Percentiles rank a stretch among this genome's conserved stretches.
These are phyloP conservation scores for Acanthornis magna DNA, from an alignment of 2,797 vertebrate species.

Conservation along the genomic window DNA sequence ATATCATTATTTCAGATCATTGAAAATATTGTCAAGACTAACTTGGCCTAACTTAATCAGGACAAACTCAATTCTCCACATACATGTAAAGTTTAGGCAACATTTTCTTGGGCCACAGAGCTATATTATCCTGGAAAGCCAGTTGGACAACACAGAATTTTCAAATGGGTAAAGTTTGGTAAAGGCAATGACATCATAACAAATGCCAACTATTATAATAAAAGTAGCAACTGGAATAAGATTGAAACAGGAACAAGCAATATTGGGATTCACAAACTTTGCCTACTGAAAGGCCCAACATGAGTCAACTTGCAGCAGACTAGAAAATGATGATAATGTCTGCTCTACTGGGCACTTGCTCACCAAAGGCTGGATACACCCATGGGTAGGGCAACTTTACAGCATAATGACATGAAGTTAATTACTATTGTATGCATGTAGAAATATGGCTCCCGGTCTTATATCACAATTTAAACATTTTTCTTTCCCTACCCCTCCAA, in stretches of 20 bases:
- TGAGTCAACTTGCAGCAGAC: slow-evolving; percentile 15
- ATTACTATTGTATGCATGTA: neutral
- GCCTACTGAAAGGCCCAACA: neutral
- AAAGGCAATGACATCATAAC: neutral
- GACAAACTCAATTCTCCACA: neutral
- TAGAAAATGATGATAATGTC: neutral
- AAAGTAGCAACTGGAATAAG: neutral
- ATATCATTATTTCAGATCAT: neutral
- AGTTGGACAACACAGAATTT: neutral
- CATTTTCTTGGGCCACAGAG: neutral
- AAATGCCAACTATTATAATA: neutral
- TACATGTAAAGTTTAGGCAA: neutral
- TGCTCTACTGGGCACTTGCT: neutral
- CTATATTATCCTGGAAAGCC: neutral
- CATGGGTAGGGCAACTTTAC: slow-evolving; percentile 40
- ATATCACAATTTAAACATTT: neutral
- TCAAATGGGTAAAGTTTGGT: neutral
- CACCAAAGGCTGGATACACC: slow-evolving; percentile 4
- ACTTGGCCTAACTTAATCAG: neutral
- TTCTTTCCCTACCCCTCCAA: neutral
- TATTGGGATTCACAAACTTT: neutral
- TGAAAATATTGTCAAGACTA: neutral
- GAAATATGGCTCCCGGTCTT: neutral
- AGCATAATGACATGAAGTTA: slow-evolving; percentile 21
- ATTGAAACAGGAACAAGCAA: neutral